These are phyloP conservation scores for Seriola quinqueradiata DNA, from an alignment of 2,113 vertebrate species.

Conservation along the genomic window DNA sequence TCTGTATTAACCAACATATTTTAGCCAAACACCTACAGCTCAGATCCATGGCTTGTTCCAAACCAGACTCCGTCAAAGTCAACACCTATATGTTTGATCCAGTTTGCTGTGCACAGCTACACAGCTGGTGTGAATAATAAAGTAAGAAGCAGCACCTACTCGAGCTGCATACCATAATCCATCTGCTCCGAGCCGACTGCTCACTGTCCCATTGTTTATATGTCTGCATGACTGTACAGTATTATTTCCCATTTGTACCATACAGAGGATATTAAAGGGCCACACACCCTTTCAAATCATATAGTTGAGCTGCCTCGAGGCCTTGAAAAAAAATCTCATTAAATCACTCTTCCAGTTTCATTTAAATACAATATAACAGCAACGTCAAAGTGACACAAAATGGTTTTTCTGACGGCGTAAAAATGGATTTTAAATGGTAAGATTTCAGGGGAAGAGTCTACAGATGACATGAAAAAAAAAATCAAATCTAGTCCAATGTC, in stretches of 20 bases:
- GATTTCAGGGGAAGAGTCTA: neutral
- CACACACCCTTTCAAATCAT: constrained; percentile 10
- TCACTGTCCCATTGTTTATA: constrained; percentile 32
- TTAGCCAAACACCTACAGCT: too few species aligned
- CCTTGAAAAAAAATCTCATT: constrained; percentile 20
- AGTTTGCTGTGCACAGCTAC: neutral
- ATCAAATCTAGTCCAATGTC: neutral
- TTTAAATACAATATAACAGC: constrained; percentile 27
- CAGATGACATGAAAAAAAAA: neutral
- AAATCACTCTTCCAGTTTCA: constrained; percentile 20
- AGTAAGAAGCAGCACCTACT: constrained; percentile 35
- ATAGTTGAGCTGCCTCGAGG: constrained; percentile 15
- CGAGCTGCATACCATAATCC: constrained; percentile 24
- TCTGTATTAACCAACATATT: too few species aligned
- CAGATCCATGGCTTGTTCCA: neutral
- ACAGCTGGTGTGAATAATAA: constrained; percentile 45
- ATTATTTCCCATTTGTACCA: constrained; percentile 52
- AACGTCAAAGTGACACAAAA: constrained; percentile 15
- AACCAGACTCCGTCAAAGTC: neutral
- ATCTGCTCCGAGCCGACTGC: constrained; percentile 30
- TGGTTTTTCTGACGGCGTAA: neutral
- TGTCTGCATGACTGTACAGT: neutral
- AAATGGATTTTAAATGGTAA: constrained; percentile 22
- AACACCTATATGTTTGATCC: neutral
- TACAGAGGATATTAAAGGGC: constrained; percentile 36